Evolutionary conservation across 2,888 invertebrate genomes (phyloP), one percentile per base, ranked within the genome.

Genomic region (Pheosia tremula): DNA sequence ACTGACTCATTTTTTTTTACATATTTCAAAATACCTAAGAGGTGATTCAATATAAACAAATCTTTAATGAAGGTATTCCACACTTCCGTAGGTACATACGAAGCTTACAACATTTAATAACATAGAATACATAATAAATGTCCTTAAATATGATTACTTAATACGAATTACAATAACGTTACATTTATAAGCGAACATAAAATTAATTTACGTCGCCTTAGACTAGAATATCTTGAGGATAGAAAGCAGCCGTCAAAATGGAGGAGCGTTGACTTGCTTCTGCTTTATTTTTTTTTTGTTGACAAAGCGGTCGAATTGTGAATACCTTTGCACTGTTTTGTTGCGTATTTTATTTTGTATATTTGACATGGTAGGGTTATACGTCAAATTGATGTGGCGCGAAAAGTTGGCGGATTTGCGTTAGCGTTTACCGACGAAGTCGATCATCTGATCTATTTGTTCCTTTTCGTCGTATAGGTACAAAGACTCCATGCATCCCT

Each of bases 401-500:
- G 80, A 78, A 78, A 72, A 74, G 74, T 77, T 73, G 79, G 77
- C 72, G 77, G 82, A 80, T 75, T 69, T 83, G 82, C 78, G 72
- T 90, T 91, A 93, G 87, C 93, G 93, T 90, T 95, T 95, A 87
- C 96, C 96, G 93, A 97, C 95, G 94, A 95, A 96, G 93, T 96
- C 96, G 92, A 96, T 96, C 96, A 96, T 96, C 93, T 96, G 96
- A 89, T 95, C 95, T 94, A 96, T 95, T 91, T 96, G 95, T 88
- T 96, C 96, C 94, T 95, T 95, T 91, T 97, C 96, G 90, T 97
- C 96, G 87, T 94, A 94, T 90, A 96, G 95, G 92, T 96, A 95
- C 93, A 97, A 95, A 89, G 96, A 96, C 94, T 96, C 96, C 94
- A 96, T 94, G 94, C 97, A 97, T 93, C 96, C 96, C 94, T 95